Base-by-base conservation (phyloP, 2,888 invertebrate species). In the Platynereis dumerilii region DNA sequence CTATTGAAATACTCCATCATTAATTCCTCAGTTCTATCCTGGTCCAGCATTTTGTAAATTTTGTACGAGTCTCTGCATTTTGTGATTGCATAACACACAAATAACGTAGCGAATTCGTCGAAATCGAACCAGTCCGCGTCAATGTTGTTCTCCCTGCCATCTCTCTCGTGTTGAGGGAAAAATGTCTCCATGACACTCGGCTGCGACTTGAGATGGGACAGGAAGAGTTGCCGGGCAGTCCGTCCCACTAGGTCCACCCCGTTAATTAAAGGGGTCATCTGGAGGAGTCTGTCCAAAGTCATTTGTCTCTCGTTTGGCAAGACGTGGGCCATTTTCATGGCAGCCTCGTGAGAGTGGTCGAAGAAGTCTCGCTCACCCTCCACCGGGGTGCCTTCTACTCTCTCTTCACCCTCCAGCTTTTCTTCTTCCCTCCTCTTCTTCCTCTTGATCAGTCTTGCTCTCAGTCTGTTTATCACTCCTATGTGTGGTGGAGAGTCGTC, bases 1-100 rank as follows among this genome's bases (percentile, higher is more conserved):
- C 80, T 76, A 24, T 69, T 69, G 64, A 79, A 78, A 20, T 79
- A 71, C 3, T 77, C 77, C 1, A 68, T 60, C n/a, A 82, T 64
- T 12, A 71, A 67, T 17, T 72, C 69, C 22, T 77, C 74, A 3
- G 78, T 68, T 15, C 73, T 72, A 15, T 70, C 69, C 58, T 70
- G 74, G 61, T 78, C 74, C 26, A 81, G 73, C 62, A 77, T 76
- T 28, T 71, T 63, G 62, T 78, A 72, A 45, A 82, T 78, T 42
- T 71, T 73, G 65, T 73, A 78, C 7, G 72, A 72, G 69, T 82
- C 81, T 54, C 75, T 75, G 20, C 68, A 66, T 29, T 72, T 73
- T 29, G 74, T 69, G 26, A 81, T 74, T 10, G 77, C 76, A 45
- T 80, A 73, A 5, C 78, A 76, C n/a, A 77, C 72, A 27, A 77